These are phyloP conservation scores for Choreutis nemorana DNA, from an alignment of 2,888 invertebrate genomes.

Conservation along the genomic window DNA sequence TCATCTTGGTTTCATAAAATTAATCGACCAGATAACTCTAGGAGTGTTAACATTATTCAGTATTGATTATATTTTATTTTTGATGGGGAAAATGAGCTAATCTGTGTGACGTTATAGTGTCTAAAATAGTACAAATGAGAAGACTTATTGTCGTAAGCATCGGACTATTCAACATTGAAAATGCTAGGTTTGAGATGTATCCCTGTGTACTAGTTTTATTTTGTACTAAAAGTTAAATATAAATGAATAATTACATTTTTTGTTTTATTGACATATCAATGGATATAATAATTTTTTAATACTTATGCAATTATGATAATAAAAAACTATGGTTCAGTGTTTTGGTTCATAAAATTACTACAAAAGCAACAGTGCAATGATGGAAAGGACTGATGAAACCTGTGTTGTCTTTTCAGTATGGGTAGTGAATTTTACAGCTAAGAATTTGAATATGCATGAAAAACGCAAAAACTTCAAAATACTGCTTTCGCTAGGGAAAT, in stretches of 20 bases:
- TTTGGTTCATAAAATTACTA: not conserved
- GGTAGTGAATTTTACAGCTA: too few species aligned
- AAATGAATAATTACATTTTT: conserved; percentile 53
- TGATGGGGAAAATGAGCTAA: conserved; percentile 57
- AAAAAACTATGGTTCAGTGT: not conserved
- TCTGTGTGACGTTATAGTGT: conserved; percentile 64
- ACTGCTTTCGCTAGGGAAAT: too few species aligned
- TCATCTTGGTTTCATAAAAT: conserved; percentile 28
- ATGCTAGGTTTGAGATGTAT: conserved; percentile 68
- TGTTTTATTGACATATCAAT: not conserved
- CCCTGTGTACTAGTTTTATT: conserved; percentile 69
- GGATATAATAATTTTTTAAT: not conserved
- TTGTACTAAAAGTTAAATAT: conserved; percentile 68
- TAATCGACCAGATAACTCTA: conserved; percentile 43
- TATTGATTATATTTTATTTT: conserved; percentile 52
- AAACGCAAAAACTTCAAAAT: too few species aligned
- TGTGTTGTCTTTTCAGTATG: too few species aligned
- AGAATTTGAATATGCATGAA: too few species aligned
- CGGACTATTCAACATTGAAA: conserved; percentile 66
- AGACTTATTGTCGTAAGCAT: conserved; percentile 68
- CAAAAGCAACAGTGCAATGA: too few species aligned
- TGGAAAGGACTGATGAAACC: too few species aligned
- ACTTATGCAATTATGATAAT: not conserved
- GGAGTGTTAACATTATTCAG: conserved; percentile 66
- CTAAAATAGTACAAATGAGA: conserved; percentile 69